These are phyloP conservation scores for Chelon labrosus DNA, from an alignment of 2,797 vertebrate species.

Conservation along the genomic window DNA sequence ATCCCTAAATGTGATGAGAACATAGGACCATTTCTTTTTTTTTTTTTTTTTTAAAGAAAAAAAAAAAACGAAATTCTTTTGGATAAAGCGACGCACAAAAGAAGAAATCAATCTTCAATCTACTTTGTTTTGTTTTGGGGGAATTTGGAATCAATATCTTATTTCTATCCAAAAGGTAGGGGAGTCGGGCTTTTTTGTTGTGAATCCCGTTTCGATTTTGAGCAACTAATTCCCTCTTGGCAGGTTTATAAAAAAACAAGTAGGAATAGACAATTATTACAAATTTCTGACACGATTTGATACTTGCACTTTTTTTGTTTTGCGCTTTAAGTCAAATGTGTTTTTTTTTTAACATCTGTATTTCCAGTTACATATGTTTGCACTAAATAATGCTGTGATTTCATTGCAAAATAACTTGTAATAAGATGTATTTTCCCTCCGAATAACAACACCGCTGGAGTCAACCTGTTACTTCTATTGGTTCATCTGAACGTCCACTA, in stretches of 20 bases:
- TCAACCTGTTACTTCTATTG: constrained; percentile 53
- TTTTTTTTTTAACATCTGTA: background rate
- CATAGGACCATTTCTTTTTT: constrained; percentile 40
- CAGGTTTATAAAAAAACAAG: too few species aligned
- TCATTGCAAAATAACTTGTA: background rate
- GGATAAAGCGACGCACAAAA: constrained; percentile 58
- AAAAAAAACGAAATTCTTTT: constrained; percentile 8
- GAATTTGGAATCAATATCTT: constrained; percentile 67
- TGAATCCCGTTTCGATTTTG: background rate
- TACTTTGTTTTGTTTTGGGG: background rate
- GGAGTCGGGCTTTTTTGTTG: constrained; percentile 36
- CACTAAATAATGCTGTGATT: too few species aligned
- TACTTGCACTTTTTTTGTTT: background rate
- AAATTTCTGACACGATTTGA: too few species aligned
- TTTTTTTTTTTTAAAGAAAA: constrained; percentile 23
- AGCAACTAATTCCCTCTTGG: background rate
- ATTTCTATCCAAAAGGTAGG: constrained; percentile 74
- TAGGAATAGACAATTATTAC: too few species aligned
- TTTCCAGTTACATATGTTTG: background rate
- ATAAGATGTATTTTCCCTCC: background rate
- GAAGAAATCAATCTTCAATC: constrained; percentile 33
- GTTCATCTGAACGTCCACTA: constrained; percentile 34
- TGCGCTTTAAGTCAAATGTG: background rate
- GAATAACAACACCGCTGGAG: background rate
- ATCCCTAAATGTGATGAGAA: constrained; percentile 75